Evolutionary conservation across 2,888 invertebrate species (phyloP).

Genomic region (Lasioglossum morio): DNA sequence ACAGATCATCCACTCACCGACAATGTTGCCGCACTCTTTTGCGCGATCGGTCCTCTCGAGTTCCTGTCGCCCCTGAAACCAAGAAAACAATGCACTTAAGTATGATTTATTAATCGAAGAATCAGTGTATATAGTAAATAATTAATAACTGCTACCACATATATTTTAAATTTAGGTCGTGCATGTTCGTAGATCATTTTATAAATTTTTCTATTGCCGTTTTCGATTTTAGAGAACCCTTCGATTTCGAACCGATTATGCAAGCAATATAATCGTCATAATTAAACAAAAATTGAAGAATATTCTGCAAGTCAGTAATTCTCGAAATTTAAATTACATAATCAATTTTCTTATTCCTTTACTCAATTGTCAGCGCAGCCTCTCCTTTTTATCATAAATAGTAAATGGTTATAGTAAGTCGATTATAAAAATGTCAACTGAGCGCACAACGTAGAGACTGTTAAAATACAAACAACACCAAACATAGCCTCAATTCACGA

Average conservation of each 20-base stretch:
- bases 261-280: too few relatives aligned
- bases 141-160: background rate
- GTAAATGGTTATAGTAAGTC: background rate
- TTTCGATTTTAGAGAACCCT: too few relatives aligned
- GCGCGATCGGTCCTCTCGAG: constrained; percentile 33
- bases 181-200: too few relatives aligned
- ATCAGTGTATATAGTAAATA: background rate
- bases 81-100: background rate
- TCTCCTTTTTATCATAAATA: background rate
- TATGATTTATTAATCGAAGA: background rate
- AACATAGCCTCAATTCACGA: too few relatives aligned
- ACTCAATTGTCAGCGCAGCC: too few relatives aligned
- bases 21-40: constrained; percentile 60
- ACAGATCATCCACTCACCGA: constrained; percentile 72
- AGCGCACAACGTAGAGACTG: background rate
- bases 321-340: too few relatives aligned
- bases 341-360: too few relatives aligned
- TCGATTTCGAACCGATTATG: too few relatives aligned
- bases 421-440: background rate
- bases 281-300: too few relatives aligned
- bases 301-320: too few relatives aligned
- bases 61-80: constrained; percentile 57
- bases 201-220: too few relatives aligned
- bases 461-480: background rate
- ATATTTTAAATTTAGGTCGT: too few relatives aligned